A percentile compares a stretch with the other conserved stretches of the same genome.
phyloP scores from a whole-genome alignment of 2,113 vertebrate species.

The Tetrax tetrax region DNA sequence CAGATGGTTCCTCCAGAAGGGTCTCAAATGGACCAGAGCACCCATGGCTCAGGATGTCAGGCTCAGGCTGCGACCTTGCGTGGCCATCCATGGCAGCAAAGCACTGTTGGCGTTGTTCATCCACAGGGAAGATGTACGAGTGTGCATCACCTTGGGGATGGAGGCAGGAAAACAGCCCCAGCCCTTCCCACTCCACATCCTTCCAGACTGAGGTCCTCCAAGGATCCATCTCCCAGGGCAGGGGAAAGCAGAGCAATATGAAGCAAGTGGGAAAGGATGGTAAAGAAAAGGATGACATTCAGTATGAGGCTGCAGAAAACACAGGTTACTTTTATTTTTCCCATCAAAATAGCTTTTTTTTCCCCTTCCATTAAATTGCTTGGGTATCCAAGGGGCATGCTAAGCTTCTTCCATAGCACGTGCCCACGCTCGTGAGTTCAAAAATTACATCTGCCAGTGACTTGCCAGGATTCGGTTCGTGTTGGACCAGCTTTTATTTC shows the following conservation, averaged over 20 bases:
- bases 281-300: neutral
- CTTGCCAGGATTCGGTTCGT: neutral
- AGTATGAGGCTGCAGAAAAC: neutral
- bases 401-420: neutral
- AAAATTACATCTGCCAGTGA: neutral
- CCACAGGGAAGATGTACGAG: rapidly evolving
- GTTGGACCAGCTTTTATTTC: neutral
- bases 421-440: rapidly evolving
- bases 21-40: neutral
- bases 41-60: rapidly evolving
- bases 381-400: neutral
- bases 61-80: neutral
- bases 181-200: neutral
- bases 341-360: neutral
- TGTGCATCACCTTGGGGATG: neutral
- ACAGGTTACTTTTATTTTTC: neutral
- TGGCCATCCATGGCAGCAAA: neutral
- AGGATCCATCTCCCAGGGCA: neutral
- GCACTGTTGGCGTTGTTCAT: neutral
- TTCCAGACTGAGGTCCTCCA: neutral
- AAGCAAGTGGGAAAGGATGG: neutral
- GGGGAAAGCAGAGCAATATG: neutral
- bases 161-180: neutral
- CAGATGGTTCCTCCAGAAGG: neutral
- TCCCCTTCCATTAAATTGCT: neutral